These are phyloP conservation scores for Falco columbarius DNA, from an alignment of 2,797 vertebrate species.

Conservation along the genomic window DNA sequence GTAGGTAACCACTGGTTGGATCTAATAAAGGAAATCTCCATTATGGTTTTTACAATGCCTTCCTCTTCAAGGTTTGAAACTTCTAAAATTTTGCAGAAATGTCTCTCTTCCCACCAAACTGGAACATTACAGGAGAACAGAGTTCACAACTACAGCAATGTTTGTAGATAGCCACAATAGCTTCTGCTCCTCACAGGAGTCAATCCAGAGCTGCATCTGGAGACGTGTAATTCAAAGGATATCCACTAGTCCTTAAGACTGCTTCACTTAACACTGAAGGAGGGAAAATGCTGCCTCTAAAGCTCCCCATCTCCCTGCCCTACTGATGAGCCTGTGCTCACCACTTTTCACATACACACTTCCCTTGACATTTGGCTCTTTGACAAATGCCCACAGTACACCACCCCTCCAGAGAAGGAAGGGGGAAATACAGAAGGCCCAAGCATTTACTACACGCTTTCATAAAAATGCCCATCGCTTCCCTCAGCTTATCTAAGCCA, in stretches of 20 bases:
- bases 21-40: neutral
- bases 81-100: neutral
- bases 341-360: neutral
- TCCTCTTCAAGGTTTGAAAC: neutral
- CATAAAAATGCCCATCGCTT: neutral
- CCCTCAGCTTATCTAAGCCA: neutral
- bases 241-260: neutral
- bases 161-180: rapidly evolving
- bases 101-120: neutral
- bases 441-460: neutral
- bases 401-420: neutral
- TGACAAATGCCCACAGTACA: neutral
- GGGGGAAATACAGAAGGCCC: neutral
- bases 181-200: neutral
- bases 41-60: neutral
- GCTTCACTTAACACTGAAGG: neutral
- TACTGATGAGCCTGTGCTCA: neutral
- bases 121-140: neutral
- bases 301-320: neutral
- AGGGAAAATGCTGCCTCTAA: neutral
- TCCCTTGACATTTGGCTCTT: neutral
- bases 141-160: neutral
- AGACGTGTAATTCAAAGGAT: neutral
- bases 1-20: neutral
- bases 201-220: neutral